phyloP scores from a whole-genome alignment of 2,113 vertebrate genomes.

The Oryctolagus cuniculus region mOryCun1.1 NC_091445.1:11588501-11589000 shows the following conservation, averaged over 20 bases:
- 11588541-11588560: neutral
- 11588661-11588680: slow-evolving; percentile 56
- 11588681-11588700: slow-evolving; percentile 75
- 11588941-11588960: slow-evolving; percentile 24
- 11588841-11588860: slow-evolving; percentile 38
- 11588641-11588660: neutral
- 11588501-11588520: neutral
- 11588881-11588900: slow-evolving; percentile 14
- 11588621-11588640: slow-evolving; percentile 48
- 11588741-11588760: slow-evolving; percentile 65
- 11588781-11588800: slow-evolving; percentile 58
- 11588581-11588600: neutral
- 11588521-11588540: slow-evolving; percentile 17
- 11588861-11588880: slow-evolving; percentile 21
- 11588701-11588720: slow-evolving; percentile 88
- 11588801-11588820: slow-evolving; percentile 60
- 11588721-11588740: slow-evolving; percentile 87
- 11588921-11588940: slow-evolving; percentile 47
- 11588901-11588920: neutral
- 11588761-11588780: slow-evolving; percentile 49
- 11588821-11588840: slow-evolving; percentile 55
- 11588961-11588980: slow-evolving; percentile 47
- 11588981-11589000: slow-evolving; percentile 67
- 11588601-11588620: neutral
- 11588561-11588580: neutral